These are phyloP conservation scores for Hylaeus anthracinus DNA, from an alignment of 1,140 invertebrate genomes.

Conservation along the genomic window DNA sequence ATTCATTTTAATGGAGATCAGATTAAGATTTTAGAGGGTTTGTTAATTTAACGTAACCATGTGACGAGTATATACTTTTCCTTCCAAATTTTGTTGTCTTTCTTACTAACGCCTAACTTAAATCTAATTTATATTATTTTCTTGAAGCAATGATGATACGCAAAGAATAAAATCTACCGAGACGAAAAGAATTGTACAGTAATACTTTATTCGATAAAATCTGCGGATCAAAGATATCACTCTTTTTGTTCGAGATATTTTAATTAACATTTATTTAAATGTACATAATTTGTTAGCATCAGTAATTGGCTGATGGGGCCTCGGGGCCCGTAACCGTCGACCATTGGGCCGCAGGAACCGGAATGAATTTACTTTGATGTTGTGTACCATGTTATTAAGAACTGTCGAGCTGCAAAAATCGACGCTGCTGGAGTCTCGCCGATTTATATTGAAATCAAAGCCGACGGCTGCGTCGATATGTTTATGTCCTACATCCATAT, in stretches of 20 bases:
- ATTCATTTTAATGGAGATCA: no score
- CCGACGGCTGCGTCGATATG: neutral
- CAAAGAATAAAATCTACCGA: no score
- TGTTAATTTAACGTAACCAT: no score
- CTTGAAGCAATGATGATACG: no score
- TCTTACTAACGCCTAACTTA: no score
- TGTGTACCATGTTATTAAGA: slow-evolving; percentile 10
- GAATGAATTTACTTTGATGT: neutral
- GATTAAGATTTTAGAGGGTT: no score
- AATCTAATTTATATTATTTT: no score
- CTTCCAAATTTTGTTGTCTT: no score
- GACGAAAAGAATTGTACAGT: no score
- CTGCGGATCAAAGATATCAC: neutral
- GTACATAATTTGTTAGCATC: neutral
- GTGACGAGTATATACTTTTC: no score
- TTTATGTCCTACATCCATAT: neutral
- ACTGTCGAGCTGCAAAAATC: neutral
- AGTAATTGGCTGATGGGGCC: neutral
- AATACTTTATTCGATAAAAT: no score
- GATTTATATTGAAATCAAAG: slow-evolving; percentile 9
- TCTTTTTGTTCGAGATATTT: neutral
- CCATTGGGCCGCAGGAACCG: neutral
- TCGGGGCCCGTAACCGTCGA: neutral
- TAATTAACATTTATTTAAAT: slow-evolving; percentile 30
- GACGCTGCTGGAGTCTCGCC: neutral